Conservation (phyloP, 2,888 invertebrate species). For the Ypsolopha scabrella region DNA sequence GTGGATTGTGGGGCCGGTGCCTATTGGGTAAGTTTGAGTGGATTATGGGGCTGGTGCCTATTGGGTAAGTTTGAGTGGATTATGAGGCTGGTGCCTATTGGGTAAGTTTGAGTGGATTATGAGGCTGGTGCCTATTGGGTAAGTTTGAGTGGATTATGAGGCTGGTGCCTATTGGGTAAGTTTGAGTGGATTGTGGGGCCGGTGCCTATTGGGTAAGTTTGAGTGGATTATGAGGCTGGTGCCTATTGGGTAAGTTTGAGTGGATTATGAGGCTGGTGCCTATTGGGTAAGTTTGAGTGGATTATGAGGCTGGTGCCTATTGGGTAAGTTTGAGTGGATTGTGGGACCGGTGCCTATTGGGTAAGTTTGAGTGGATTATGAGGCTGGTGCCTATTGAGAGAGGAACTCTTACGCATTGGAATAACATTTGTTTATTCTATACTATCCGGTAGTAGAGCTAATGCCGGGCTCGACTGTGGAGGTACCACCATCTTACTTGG, state of each 20-base stretch:
- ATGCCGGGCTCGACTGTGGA: no score
- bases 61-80: conserved; percentile 62
- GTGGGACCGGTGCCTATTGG: neutral
- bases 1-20: conserved; percentile 75
- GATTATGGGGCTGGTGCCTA: neutral
- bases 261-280: conserved; percentile 45
- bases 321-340: conserved; percentile 24
- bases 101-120: conserved; percentile 27
- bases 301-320: conserved; percentile 74
- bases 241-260: conserved; percentile 57
- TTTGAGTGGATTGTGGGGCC: neutral
- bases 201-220: conserved; percentile 18
- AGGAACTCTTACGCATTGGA: no score
- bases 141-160: conserved; percentile 75
- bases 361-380: conserved; percentile 69
- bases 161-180: conserved; percentile 67
- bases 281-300: conserved; percentile 75
- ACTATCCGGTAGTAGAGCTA: no score
- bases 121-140: conserved; percentile 64
- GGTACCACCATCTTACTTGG: no score
- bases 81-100: conserved; percentile 72
- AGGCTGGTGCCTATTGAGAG: conserved; percentile 72
- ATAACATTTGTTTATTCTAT: no score
- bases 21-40: conserved; percentile 40
- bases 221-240: conserved; percentile 76